These are phyloP conservation scores for Xenopus borealis DNA, from an alignment of 2,113 vertebrate species.

Conservation along the genomic window DNA sequence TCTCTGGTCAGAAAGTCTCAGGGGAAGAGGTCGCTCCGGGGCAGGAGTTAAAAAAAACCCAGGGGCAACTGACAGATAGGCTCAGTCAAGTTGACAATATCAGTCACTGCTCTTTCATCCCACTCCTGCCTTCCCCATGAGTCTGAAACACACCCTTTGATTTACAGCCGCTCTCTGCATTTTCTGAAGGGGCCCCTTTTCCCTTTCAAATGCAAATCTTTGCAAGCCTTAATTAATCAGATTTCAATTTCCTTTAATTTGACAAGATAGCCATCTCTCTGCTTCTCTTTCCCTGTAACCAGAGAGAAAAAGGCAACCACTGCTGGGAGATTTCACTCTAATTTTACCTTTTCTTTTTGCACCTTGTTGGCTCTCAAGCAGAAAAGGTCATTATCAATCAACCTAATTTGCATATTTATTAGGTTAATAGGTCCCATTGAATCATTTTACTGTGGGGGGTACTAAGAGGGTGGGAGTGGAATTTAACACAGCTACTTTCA, in stretches of 20 bases:
- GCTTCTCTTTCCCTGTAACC: slow-evolving; percentile 36
- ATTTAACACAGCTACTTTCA: background rate
- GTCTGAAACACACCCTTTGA: slow-evolving; percentile 44
- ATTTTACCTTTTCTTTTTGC: slow-evolving; percentile 26
- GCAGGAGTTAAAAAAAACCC: slow-evolving; percentile 29
- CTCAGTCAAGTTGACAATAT: slow-evolving; percentile 44
- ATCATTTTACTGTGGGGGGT: slow-evolving; percentile 31
- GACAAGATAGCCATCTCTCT: slow-evolving; percentile 46
- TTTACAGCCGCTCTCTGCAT: slow-evolving; percentile 42
- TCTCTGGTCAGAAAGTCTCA: slow-evolving; percentile 35
- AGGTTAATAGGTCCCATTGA: slow-evolving; percentile 40
- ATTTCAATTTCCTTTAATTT: slow-evolving; percentile 48
- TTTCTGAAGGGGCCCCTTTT: slow-evolving; percentile 45
- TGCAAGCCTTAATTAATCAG: slow-evolving; percentile 46
- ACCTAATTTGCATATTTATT: slow-evolving; percentile 44
- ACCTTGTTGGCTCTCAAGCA: slow-evolving; percentile 34
- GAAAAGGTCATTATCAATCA: slow-evolving; percentile 42
- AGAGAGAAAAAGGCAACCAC: slow-evolving; percentile 8
- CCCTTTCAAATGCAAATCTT: slow-evolving; percentile 46
- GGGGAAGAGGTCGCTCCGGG: slow-evolving; percentile 22
- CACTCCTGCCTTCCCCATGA: slow-evolving; percentile 38
- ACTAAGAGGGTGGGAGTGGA: background rate
- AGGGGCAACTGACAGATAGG: slow-evolving; percentile 37
- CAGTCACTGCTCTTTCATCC: slow-evolving; percentile 44
- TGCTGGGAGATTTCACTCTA: slow-evolving; percentile 38